Evolutionary conservation across 2,113 vertebrate genomes (phyloP).

Genomic region (Desmodus rotundus): DNA sequence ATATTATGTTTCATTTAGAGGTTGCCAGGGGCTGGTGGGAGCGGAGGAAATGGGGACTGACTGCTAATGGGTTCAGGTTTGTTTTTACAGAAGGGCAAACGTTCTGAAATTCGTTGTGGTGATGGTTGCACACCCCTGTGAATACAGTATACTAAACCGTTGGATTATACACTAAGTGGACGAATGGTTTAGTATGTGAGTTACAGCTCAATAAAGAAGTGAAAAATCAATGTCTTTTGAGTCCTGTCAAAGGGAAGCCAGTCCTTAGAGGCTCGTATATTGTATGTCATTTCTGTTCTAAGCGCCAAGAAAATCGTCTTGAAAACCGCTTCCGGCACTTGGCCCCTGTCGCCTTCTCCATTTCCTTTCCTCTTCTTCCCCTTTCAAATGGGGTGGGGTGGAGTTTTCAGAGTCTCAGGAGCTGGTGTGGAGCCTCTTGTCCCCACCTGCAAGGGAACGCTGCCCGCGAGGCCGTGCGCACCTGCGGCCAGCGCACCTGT

Average conservation of each 20-base stretch:
- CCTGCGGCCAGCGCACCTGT: not conserved
- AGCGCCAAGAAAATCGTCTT: not conserved
- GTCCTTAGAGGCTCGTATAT: not conserved
- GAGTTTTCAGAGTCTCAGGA: not conserved
- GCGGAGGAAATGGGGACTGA: not conserved
- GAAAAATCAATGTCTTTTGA: not conserved
- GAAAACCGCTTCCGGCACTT: not conserved
- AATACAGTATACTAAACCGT: not conserved
- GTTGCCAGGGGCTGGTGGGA: not conserved
- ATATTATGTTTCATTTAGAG: not conserved
- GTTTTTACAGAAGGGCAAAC: not conserved
- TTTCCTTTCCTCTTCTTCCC: not conserved
- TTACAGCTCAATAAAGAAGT: not conserved
- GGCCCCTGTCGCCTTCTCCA: rapidly evolving
- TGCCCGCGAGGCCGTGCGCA: rapidly evolving
- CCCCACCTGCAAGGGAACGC: rapidly evolving
- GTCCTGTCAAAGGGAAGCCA: rapidly evolving
- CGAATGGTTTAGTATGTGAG: not conserved
- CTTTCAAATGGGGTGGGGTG: rapidly evolving
- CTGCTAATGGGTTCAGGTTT: not conserved
- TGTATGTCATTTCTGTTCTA: not conserved
- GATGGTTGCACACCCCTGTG: not conserved
- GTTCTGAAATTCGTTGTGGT: not conserved
- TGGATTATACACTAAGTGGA: rapidly evolving
- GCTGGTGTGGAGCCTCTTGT: not conserved